Evolutionary conservation across 2,797 vertebrate genomes (phyloP).

Genomic region (Poecilia wingei): DNA sequence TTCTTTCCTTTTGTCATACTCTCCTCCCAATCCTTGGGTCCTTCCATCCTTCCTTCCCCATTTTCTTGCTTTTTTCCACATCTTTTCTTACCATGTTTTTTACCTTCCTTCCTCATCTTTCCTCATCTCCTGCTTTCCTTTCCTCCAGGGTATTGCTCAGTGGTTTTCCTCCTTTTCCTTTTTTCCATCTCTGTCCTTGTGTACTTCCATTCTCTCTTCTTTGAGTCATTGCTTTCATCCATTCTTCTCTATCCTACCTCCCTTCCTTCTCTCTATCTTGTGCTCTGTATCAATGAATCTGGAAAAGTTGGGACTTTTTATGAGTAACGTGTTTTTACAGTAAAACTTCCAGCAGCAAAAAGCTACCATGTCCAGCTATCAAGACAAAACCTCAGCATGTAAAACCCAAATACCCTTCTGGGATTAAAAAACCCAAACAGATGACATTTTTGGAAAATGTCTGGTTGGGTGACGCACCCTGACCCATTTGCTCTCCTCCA

Average conservation of each 20-base stretch:
- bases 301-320: neutral
- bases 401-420: conserved; percentile 1
- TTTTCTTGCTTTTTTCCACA: neutral
- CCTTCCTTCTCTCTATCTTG: neutral
- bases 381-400: conserved; percentile 15
- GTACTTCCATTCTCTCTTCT: neutral
- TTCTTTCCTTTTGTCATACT: neutral
- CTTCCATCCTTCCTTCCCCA: neutral
- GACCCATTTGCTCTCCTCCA: conserved; percentile 34
- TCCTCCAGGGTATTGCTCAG: neutral
- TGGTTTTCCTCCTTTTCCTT: neutral
- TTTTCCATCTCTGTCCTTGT: neutral
- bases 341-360: neutral
- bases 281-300: neutral
- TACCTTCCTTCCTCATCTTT: neutral
- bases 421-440: conserved; percentile 17
- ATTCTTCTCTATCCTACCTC: neutral
- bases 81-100: neutral
- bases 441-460: conserved; percentile 12
- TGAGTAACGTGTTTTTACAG: neutral
- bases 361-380: conserved; percentile 5
- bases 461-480: conserved; percentile 24
- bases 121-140: neutral
- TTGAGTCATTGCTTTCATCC: neutral
- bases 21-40: neutral